Percentiles rank a stretch among this genome's conserved stretches.
phyloP scores from a whole-genome alignment of 2,113 vertebrate species.

The Emydocephalus ijimae region DNA sequence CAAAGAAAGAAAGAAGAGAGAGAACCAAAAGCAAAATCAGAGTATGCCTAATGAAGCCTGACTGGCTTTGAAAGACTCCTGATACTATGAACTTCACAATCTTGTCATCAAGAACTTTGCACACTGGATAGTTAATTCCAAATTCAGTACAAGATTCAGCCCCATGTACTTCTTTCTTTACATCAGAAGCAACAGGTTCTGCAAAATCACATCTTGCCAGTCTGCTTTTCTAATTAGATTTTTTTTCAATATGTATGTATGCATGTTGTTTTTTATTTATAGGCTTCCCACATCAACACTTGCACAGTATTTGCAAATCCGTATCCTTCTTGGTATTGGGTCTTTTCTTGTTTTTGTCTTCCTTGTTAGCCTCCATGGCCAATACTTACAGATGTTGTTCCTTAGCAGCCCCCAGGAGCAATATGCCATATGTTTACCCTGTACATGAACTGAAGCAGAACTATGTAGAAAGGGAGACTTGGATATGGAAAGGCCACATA shows the following conservation, averaged over 20 bases:
- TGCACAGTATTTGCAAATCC: neutral
- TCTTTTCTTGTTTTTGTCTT: conserved; percentile 25
- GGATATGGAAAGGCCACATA: neutral
- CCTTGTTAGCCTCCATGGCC: conserved; percentile 58
- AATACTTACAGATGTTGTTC: conserved; percentile 62
- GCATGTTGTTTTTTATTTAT: neutral
- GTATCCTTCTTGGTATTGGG: neutral
- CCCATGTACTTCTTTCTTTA: neutral
- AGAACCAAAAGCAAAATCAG: neutral
- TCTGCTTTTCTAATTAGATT: neutral
- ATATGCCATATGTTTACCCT: conserved; percentile 59
- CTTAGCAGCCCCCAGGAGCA: conserved; percentile 66
- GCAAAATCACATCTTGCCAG: neutral
- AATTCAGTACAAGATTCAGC: neutral
- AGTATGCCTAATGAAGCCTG: neutral
- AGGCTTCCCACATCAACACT: neutral
- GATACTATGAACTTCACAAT: neutral
- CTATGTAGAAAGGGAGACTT: conserved; percentile 44
- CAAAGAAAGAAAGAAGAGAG: neutral
- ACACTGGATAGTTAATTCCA: neutral
- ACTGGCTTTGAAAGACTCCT: neutral
- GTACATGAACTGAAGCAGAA: conserved; percentile 47
- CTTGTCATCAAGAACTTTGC: neutral
- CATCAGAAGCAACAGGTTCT: neutral
- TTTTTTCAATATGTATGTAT: neutral